Evolutionary conservation across 2,888 invertebrate species (phyloP), one percentile per base, ranked within the genome.

Genomic region (Timema cristinae): DNA sequence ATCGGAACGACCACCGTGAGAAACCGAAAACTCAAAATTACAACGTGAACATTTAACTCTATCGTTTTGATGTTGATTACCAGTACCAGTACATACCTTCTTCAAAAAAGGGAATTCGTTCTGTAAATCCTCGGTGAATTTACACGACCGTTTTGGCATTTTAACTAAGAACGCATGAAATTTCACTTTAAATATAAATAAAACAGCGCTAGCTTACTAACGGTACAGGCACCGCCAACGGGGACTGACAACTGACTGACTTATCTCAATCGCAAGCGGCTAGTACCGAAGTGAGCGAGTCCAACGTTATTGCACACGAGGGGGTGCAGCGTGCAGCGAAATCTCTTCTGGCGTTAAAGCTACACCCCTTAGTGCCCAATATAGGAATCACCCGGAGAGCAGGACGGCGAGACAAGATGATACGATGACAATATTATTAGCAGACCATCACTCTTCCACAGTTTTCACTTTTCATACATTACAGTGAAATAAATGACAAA

Each of bases 31-130:
- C 52, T 52, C 52, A 52, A 11, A 52, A 52, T 52, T 52, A 52
- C 52, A 52, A 52, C 11, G 52, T 52, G 52, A 52, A 52, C 52
- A 52, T 52, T 52, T 52, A 52, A 52, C 52, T 52, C 52, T 52
- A 52, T 52, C 52, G 11, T 52, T 11, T 52, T 52, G 52, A 9
- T 52, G 10, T 52, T 52, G 11, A 52, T 52, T 52, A 52, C 52
- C 52, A 52, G 52, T 52, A 52, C 52, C 52, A 52, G 52, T 52
- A 52, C n/a, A n/a, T n/a, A n/a, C n/a, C n/a, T n/a, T n/a, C n/a
- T n/a, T n/a, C n/a, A n/a, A n/a, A n/a, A n/a, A 52, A 52, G 52
- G 52, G 11, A 52, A 52, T 52, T 52, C 52, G 11, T 52, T 52
- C 52, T 52, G 52, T 52, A 52, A 52, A 52, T 52, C 52, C 52